Base-by-base conservation (phyloP, 2,888 invertebrate species). In the Ptychoptera contaminata region DNA sequence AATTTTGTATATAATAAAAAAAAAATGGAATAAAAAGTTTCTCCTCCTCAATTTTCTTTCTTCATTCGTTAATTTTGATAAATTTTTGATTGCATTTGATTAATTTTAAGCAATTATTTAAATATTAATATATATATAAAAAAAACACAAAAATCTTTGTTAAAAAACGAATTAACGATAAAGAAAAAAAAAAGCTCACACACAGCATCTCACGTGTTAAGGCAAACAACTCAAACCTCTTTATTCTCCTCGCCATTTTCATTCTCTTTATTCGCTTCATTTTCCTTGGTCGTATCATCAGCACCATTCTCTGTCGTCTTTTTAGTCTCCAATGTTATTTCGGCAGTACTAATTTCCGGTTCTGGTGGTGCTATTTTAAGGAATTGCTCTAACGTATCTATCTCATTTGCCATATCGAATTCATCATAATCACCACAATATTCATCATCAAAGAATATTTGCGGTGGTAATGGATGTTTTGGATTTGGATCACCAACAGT, bases 361-460 rank as follows among this genome's bases (percentile, higher is more conserved):
- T 70, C 68, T 42, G 74, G 74, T 2, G 73, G 70, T 53, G 77
- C 77, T 53, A 86, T 60, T 66, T 87, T 87, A 47, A 92, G 67
- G 62, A 93, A 93, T 60, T 81, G 79, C 61, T 91, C 87, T 66
- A 93, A 70, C 53, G 82, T 82, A 59, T 93, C 90, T 53, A 82
- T 75, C 72, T 94, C 94, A 67, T 91, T 86, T 15, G 91, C 82
- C 67, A 86, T 68, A 65, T 90, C 88, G 67, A 94, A 92, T 57
- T 79, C 82, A 61, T 92, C 90, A 67, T 91, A 94, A 65, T 93
- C 92, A 62, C 96, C 96, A 60, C 92, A 90, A 45, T 63, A 65
- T 51, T 82, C 80, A 10, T 84, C 83, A 49, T 87, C 92, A 60
- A 88, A 87, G 65, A 94, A 96, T 54, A 97, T 73, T 67, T 97